phyloP scores from a whole-genome alignment of 2,797 vertebrate species.

The Ctenosaura bakeri region DNA sequence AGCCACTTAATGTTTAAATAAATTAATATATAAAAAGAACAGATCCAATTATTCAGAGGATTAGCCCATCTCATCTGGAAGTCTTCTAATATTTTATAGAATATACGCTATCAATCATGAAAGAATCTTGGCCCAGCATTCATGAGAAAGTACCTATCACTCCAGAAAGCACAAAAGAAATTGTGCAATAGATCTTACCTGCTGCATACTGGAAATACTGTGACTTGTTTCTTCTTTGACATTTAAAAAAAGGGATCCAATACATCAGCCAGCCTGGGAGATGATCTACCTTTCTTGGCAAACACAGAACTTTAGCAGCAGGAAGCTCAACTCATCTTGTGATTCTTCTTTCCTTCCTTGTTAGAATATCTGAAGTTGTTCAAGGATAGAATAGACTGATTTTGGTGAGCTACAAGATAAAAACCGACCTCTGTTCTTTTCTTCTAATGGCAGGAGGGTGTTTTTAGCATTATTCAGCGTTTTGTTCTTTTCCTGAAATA shows the following conservation, averaged over 20 bases:
- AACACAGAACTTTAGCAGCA: background rate
- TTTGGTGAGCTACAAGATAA: background rate
- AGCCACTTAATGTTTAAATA: background rate
- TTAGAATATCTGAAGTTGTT: background rate
- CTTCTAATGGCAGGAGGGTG: background rate
- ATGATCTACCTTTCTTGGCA: background rate
- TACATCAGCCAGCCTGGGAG: background rate
- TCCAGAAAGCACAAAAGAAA: background rate
- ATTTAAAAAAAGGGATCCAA: background rate
- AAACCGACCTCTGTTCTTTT: background rate
- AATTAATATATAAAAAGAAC: background rate
- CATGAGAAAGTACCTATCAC: background rate
- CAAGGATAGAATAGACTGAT: background rate
- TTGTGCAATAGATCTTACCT: background rate
- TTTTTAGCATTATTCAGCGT: background rate
- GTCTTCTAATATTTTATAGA: background rate
- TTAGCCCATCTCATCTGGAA: background rate
- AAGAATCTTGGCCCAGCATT: background rate
- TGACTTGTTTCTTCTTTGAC: background rate
- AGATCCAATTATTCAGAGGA: background rate
- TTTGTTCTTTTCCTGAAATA: background rate
- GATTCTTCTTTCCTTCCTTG: background rate
- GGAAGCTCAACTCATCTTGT: background rate
- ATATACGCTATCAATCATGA: background rate
- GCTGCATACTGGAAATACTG: background rate